Evolutionary conservation across 1,140 invertebrate genomes (phyloP).

Genomic region (Arctopsyche grandis): DNA sequence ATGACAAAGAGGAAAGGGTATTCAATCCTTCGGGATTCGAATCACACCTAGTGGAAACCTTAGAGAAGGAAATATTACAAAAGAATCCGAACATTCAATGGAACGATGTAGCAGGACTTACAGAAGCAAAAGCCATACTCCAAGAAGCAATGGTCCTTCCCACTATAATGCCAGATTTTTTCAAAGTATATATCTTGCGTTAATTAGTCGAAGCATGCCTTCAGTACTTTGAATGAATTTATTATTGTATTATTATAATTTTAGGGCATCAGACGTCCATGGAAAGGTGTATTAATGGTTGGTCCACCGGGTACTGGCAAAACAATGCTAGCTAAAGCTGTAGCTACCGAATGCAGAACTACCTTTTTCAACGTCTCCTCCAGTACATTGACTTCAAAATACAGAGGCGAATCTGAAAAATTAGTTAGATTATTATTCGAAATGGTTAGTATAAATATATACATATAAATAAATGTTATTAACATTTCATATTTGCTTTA

Average conservation of each 20-base stretch:
- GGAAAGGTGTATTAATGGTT: constrained; percentile 89
- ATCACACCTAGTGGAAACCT: constrained; percentile 80
- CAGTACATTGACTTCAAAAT: constrained; percentile 97
- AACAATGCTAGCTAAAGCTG: constrained; percentile 97
- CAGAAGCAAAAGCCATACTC: constrained; percentile 93
- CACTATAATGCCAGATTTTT: constrained; percentile 98
- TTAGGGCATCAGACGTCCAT: constrained; percentile 84
- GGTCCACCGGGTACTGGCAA: constrained; percentile 96
- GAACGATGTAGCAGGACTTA: constrained; percentile 96
- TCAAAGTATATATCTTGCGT: constrained; percentile 75
- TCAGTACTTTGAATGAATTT: background rate
- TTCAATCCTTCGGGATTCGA: constrained; percentile 82
- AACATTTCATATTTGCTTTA: background rate
- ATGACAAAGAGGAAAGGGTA: constrained; percentile 59
- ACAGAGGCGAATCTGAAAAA: constrained; percentile 98
- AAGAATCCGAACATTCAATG: constrained; percentile 96
- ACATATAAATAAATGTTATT: too few relatives aligned
- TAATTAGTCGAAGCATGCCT: constrained; percentile 58
- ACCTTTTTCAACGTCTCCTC: constrained; percentile 99
- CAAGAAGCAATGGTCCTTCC: constrained; percentile 98
- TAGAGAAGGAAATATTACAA: constrained; percentile 96
- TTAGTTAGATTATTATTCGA: constrained; percentile 96
- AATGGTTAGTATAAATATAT: constrained; percentile 79
- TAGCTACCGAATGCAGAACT: constrained; percentile 98
- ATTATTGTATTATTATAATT: constrained; percentile 37